A percentile compares a stretch with the other conserved stretches of the same genome.
These are phyloP conservation scores for Cirrhinus mrigala DNA, from an alignment of 2,797 vertebrate species.

Conservation along the genomic window DNA sequence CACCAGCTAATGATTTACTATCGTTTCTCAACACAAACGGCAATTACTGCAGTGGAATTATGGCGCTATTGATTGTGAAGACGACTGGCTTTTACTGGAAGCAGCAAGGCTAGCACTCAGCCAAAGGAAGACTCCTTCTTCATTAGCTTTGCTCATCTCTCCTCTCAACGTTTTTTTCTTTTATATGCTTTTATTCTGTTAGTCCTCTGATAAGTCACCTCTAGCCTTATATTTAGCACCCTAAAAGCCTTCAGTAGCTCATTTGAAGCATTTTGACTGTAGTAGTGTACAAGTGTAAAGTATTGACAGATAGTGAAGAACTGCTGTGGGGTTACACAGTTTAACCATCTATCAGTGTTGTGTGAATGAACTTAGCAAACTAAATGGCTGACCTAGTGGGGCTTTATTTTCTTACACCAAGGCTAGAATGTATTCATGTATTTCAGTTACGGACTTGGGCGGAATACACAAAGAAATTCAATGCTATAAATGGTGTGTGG, in stretches of 20 bases:
- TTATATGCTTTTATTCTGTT: conserved; percentile 29
- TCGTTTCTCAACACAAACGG: conserved; percentile 79
- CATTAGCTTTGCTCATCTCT: conserved; percentile 69
- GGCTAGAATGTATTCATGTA: neutral
- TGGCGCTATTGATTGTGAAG: conserved; percentile 86
- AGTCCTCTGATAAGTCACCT: conserved; percentile 29
- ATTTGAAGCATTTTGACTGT: conserved; percentile 44
- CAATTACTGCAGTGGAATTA: conserved; percentile 87
- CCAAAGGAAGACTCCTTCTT: conserved; percentile 75
- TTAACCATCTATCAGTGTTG: conserved; percentile 36
- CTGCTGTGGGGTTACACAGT: neutral
- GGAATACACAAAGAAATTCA: conserved; percentile 9
- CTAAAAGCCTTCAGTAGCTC: conserved; percentile 49
- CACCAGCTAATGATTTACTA: conserved; percentile 74
- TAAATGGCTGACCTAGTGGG: conserved; percentile 5
- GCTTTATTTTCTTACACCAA: conserved; percentile 16
- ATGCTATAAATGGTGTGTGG: neutral
- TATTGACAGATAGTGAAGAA: conserved; percentile 55
- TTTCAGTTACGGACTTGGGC: neutral
- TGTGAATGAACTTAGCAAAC: conserved; percentile 40
- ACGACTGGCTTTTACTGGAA: conserved; percentile 82
- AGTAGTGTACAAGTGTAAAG: conserved; percentile 15
- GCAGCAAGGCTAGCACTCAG: conserved; percentile 78
- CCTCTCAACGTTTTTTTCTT: conserved; percentile 21
- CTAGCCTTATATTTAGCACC: conserved; percentile 46